These are phyloP conservation scores for Heliconius himera DNA, from an alignment of 1,140 invertebrate genomes.

Conservation along the genomic window DNA sequence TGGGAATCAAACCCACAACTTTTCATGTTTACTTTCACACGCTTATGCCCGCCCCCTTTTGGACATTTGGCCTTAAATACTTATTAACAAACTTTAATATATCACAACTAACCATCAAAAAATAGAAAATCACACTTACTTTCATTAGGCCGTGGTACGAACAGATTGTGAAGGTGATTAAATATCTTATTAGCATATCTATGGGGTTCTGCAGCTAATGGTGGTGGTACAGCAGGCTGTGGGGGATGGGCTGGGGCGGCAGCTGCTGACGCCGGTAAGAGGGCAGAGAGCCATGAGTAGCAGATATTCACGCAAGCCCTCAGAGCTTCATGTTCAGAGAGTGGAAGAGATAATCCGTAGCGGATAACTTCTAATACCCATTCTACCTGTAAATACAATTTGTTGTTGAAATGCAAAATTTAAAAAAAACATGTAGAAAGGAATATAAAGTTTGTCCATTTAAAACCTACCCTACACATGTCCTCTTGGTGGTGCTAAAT, in stretches of 20 bases:
- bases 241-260: constrained; percentile 81
- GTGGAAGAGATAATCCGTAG: constrained; percentile 94
- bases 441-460: too few relatives aligned
- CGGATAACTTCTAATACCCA: constrained; percentile 97
- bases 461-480: too few relatives aligned
- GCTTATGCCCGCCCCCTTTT: too few relatives aligned
- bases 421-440: too few relatives aligned
- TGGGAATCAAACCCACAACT: too few relatives aligned
- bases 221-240: constrained; percentile 87
- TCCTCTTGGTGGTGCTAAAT: too few relatives aligned
- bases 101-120: too few relatives aligned
- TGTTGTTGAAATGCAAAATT: too few relatives aligned
- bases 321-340: constrained; percentile 95
- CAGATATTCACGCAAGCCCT: constrained; percentile 98
- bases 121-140: constrained; percentile 83
- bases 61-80: too few relatives aligned
- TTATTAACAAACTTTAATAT: too few relatives aligned
- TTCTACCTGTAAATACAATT: constrained; percentile 82
- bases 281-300: constrained; percentile 96
- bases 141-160: constrained; percentile 95
- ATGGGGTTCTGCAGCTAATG: constrained; percentile 94
- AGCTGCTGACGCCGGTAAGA: constrained; percentile 88
- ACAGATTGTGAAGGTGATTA: constrained; percentile 96
- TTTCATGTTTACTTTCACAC: too few relatives aligned
- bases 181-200: constrained; percentile 96